A percentile compares a stretch with the other conserved stretches of the same genome.
Conservation (phyloP, 2,113 vertebrate genomes). For the Osmerus eperlanus region DNA sequence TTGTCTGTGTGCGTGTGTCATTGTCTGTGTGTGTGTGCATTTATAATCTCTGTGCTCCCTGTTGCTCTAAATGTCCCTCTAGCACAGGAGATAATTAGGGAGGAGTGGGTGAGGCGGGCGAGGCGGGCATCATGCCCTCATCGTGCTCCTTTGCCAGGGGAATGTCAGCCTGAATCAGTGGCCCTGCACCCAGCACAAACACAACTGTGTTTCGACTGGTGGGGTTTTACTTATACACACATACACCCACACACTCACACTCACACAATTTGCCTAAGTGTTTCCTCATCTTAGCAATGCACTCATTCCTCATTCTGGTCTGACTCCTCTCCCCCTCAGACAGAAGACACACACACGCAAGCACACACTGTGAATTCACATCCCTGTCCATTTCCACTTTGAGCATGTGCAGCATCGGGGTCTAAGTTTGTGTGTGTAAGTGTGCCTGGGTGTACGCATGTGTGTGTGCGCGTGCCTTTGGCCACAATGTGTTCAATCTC, state of each 20-base stretch:
- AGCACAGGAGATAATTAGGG: conserved; percentile 3
- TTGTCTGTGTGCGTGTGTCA: not conserved
- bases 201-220: conserved; percentile 11
- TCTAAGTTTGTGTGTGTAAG: not conserved
- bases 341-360: not conserved
- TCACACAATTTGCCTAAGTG: conserved; percentile 28
- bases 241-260: not conserved
- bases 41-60: not conserved
- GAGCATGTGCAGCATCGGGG: not conserved
- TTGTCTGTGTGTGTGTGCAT: not conserved
- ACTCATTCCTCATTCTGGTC: conserved; percentile 6
- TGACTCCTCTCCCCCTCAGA: not conserved
- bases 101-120: conserved; percentile 1
- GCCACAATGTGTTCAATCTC: not conserved
- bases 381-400: not conserved
- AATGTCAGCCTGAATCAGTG: not conserved
- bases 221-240: not conserved
- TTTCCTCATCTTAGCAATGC: conserved; percentile 22
- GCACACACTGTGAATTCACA: not conserved
- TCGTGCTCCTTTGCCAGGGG: not conserved
- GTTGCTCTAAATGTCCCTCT: conserved; percentile 2
- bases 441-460: not conserved
- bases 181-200: conserved; percentile 12
- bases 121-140: conserved; percentile 1
- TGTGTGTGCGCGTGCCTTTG: not conserved